A percentile compares a stretch with the other conserved stretches of the same genome.
phyloP scores from a whole-genome alignment of 2,888 invertebrate genomes.

The Drosophila infuscata region DNA sequence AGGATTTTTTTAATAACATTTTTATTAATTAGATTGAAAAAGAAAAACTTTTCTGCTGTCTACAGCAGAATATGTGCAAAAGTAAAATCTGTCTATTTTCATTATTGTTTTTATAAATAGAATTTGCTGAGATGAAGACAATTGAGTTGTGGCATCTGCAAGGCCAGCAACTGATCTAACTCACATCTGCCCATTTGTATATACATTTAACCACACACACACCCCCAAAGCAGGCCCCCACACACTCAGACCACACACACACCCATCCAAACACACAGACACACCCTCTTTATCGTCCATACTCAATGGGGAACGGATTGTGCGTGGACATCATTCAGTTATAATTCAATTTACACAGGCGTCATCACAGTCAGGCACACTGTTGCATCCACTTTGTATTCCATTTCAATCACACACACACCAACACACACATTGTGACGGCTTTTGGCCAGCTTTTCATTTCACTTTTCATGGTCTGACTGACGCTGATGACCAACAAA shows the following conservation, averaged over 20 bases:
- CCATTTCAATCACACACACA: constrained; percentile 12
- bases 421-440: constrained; percentile 22
- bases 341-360: constrained; percentile 62
- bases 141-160: constrained; percentile 24
- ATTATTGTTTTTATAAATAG: constrained; percentile 26
- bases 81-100: background rate
- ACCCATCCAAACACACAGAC: background rate
- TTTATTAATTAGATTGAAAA: background rate
- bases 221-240: background rate
- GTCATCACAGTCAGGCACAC: constrained; percentile 36
- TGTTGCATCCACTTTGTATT: constrained; percentile 1
- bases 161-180: constrained; percentile 17
- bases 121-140: constrained; percentile 23
- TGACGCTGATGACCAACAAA: constrained; percentile 61
- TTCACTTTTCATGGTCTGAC: constrained; percentile 53
- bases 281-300: background rate
- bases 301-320: constrained; percentile 15
- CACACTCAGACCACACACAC: background rate
- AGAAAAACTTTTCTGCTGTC: background rate
- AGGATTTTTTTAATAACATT: background rate
- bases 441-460: constrained; percentile 47
- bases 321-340: constrained; percentile 66
- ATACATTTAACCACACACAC: background rate
- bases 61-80: background rate
- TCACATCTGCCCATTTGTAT: constrained; percentile 21